Base-by-base conservation (phyloP, 1,140 invertebrate genomes). In the Panulirus ornatus region DNA sequence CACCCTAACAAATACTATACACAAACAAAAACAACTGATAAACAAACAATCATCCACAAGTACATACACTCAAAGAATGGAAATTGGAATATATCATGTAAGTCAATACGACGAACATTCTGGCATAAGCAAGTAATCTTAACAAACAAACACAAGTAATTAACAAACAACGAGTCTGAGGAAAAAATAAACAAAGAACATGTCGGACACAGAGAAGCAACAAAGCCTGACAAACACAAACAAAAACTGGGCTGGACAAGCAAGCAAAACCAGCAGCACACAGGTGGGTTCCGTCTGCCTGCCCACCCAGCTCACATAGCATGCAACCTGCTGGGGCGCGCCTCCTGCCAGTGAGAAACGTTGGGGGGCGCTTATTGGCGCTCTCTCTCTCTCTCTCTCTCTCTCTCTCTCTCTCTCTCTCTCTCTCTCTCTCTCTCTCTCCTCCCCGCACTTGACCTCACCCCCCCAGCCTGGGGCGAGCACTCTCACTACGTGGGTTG, bases 361-460 rank as follows among this genome's bases (percentile, higher is more conserved):
- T 34, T 2, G 14, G 34, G 44, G 47, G 3, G 11, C 40, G 38
- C 38, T 79, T 27, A 27, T 44, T 27, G 36, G 40, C 44, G 30
- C 38, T 42, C 44, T 79, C 36, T 40, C 38, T 51, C n/a, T 79
- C 44, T 27, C 38, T 6, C 27, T 38, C 8, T 75, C 16, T n/a
- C 71, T n/a, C 27, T 75, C 3, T 75, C 71, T 3, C 76, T 79
- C 79, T 82, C 79, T 82, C 79, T 82, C 79, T 82, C 44, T 47
- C 47, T 51, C 42, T 30, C 42, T 44, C 78, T 81, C 78, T 44
- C 42, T 81, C 42, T 81, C 78, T 51, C 78, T 51, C 42, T 51
- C n/a, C n/a, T n/a, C n/a, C n/a, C n/a, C n/a, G n/a, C n/a, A n/a
- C n/a, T n/a, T n/a, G n/a, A n/a, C n/a, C 42, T 66, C 47, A 19